Percentiles rank a stretch among this genome's conserved stretches.
Conservation (phyloP, 2,888 invertebrate species). For the Hoplodrina ambigua region DNA sequence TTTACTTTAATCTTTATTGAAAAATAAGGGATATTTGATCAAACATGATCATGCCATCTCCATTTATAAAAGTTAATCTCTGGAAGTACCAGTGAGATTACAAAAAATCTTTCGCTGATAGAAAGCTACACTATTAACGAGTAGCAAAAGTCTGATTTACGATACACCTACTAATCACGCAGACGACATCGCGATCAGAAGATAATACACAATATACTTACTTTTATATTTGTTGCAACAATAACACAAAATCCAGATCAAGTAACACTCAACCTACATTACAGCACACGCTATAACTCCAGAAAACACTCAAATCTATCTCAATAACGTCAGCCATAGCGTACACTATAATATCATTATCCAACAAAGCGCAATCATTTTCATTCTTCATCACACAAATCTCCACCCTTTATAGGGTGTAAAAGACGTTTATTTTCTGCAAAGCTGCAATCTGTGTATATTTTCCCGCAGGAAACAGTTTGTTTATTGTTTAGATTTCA, state of each 20-base stretch:
- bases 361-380: constrained; percentile 56
- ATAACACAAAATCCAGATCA: constrained; percentile 15
- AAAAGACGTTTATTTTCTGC: constrained; percentile 61
- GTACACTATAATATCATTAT: constrained; percentile 43
- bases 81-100: no score
- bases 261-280: constrained; percentile 4
- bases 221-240: not conserved
- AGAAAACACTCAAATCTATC: constrained; percentile 43
- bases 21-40: no score
- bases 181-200: no score
- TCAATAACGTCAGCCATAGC: constrained; percentile 47
- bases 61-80: no score
- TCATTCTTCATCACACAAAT: constrained; percentile 59
- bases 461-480: constrained; percentile 79
- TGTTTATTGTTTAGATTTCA: constrained; percentile 84
- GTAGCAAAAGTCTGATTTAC: no score
- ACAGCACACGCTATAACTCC: constrained; percentile 32
- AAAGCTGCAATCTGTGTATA: constrained; percentile 67
- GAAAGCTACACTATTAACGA: no score
- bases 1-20: no score
- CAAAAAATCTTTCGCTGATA: no score
- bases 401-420: constrained; percentile 51
- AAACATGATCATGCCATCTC: no score
- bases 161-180: no score
- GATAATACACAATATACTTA: not conserved